Base-by-base conservation (phyloP, 2,888 invertebrate genomes). In the Melinaea menophilus region DNA sequence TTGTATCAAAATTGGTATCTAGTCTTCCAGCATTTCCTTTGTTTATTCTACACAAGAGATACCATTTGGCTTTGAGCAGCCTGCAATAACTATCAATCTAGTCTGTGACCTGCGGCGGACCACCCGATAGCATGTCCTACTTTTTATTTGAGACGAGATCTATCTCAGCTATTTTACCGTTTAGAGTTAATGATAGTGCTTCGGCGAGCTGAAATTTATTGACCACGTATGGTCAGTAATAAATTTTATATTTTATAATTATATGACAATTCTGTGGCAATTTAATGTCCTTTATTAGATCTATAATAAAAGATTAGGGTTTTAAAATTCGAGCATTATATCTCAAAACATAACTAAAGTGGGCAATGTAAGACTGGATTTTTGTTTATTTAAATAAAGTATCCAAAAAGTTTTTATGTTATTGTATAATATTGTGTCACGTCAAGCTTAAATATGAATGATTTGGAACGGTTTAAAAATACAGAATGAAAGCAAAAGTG, bases 71-170 rank as follows among this genome's bases (percentile, higher is more conserved):
- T 41, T 46, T 56, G 47, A 48, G 58, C 22, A 65, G 55, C 54
- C 60, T 59, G 61, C 67, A 69, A 69, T 66, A 66, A 66, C 62
- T 62, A 69, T 69, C 70, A 68, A 66, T 66, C 62, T 61, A 56
- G 61, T 61, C n/a, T 59, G 59, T 46, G 48, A 63, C 70, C 70
- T 41, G 55, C 31, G 66, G 70, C 69, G 47, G 70, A 69, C 70
- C 70, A 70, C 70, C 70, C 62, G 65, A 63, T 62, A 58, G 62
- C 55, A 60, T 46, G 66, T 63, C 59, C 63, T 51, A 69, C 63
- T 65, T 70, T 66, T 70, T 65, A 67, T 65, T 62, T 59, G 57
- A 48, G 61, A 55, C 59, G 12, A 63, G 58, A 58, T 55, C 57
- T 58, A 61, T 55, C 58, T 51, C 31, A 41, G 41, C 41, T n/a